phyloP scores from a whole-genome alignment of 1,140 invertebrate genomes.

The Bombus sylvicola region DNA sequence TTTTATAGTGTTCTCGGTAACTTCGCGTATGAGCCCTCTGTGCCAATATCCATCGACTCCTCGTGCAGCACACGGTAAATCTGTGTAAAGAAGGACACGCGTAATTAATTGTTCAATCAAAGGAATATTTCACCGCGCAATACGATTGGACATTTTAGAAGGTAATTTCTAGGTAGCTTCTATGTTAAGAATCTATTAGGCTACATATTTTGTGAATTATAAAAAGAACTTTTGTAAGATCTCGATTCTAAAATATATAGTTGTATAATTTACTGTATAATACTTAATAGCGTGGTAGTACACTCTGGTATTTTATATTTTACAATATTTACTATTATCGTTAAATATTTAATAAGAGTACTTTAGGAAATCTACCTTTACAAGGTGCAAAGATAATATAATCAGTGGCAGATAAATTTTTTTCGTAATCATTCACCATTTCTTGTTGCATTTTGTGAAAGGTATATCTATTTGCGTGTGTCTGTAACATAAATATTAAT shows the following conservation, averaged over 20 bases:
- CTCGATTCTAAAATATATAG: no score
- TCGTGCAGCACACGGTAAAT: conserved; percentile 80
- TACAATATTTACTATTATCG: not conserved
- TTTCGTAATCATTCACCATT: conserved; percentile 52
- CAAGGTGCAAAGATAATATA: conserved; percentile 34
- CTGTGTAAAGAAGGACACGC: conserved; percentile 70
- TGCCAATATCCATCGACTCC: conserved; percentile 79
- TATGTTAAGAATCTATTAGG: not conserved
- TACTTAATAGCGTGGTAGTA: not conserved
- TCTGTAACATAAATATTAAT: conserved; percentile 5
- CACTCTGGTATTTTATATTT: not conserved
- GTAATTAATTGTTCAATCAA: not conserved
- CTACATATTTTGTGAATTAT: no score
- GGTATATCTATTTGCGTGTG: not conserved
- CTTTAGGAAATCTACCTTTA: conserved; percentile 44
- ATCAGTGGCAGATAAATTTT: not conserved
- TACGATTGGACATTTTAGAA: not conserved
- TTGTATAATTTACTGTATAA: not conserved
- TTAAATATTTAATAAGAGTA: not conserved
- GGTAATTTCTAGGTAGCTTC: not conserved
- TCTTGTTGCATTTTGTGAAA: conserved; percentile 35
- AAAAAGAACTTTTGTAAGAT: no score
- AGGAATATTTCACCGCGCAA: not conserved
- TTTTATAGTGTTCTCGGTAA: conserved; percentile 74
- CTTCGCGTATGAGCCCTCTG: conserved; percentile 76